phyloP scores from a whole-genome alignment of 2,113 vertebrate genomes.

The Carassius carassius region DNA sequence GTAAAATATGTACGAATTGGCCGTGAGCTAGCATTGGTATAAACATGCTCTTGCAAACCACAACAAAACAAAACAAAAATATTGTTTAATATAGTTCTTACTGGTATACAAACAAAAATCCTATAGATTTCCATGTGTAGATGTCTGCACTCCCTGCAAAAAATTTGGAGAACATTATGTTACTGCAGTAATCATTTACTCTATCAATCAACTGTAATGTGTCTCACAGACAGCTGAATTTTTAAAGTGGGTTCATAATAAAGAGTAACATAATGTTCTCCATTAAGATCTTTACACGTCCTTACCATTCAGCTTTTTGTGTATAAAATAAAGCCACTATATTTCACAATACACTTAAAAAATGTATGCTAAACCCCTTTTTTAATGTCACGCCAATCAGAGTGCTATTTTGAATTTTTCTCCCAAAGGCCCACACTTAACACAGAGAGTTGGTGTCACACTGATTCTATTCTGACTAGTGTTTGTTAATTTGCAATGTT shows the following conservation, averaged over 20 bases:
- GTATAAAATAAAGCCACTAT: neutral
- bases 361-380: neutral
- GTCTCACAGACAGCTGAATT: slow-evolving; percentile 12
- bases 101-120: neutral
- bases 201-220: neutral
- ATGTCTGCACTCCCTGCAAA: slow-evolving; percentile 14
- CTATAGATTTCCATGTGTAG: neutral
- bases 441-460: neutral
- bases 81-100: neutral
- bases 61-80: too few species aligned
- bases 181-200: neutral
- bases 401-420: neutral
- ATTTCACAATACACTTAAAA: neutral
- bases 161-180: too few species aligned
- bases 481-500: slow-evolving; percentile 13
- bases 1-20: too few species aligned
- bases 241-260: neutral
- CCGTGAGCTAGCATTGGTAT: too few species aligned
- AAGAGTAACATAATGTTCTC: neutral
- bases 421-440: neutral
- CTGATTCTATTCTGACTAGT: slow-evolving; percentile 16
- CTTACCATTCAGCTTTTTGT: neutral
- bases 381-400: neutral
- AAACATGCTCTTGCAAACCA: too few species aligned
- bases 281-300: neutral